Evolutionary conservation across 2,797 vertebrate genomes (phyloP).

Genomic region (Ctenopoma kingsleyae): DNA sequence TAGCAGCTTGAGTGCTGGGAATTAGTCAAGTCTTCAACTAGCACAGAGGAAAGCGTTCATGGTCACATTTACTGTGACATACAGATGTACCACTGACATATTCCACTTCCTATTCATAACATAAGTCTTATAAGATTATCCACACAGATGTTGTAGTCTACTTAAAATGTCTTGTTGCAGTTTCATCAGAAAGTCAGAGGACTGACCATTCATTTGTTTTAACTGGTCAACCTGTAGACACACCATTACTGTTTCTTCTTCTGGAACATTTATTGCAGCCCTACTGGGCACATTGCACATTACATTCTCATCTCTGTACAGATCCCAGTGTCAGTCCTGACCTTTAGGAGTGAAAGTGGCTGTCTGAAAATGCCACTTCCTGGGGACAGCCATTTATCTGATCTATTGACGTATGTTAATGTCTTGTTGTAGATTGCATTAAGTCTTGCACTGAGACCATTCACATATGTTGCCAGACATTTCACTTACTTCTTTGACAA

Average conservation of each 20-base stretch:
- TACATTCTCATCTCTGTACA: slow-evolving; percentile 1
- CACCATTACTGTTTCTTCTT: slow-evolving; percentile 15
- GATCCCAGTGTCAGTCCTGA: slow-evolving; percentile 24
- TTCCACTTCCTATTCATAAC: slow-evolving; percentile 47
- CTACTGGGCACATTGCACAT: background rate
- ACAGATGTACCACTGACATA: slow-evolving; percentile 56
- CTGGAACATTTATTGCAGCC: slow-evolving; percentile 18
- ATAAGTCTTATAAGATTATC: slow-evolving; percentile 34
- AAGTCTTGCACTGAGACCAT: background rate
- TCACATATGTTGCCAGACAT: background rate
- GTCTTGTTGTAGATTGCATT: background rate
- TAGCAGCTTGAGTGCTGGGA: slow-evolving; percentile 31
- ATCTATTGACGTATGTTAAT: slow-evolving; percentile 14
- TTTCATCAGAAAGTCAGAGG: background rate
- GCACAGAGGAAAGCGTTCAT: slow-evolving; percentile 52
- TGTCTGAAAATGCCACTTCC: slow-evolving; percentile 32
- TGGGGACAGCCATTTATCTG: slow-evolving; percentile 3
- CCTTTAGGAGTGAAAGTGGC: slow-evolving; percentile 34
- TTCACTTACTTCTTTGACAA: background rate
- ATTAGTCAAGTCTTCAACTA: slow-evolving; percentile 57
- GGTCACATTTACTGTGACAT: slow-evolving; percentile 54
- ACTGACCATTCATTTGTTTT: background rate
- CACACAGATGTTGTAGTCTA: background rate
- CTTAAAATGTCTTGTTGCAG: slow-evolving; percentile 11
- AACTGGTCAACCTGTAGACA: background rate